phyloP scores from a whole-genome alignment of 2,113 vertebrate species.

The Tichodroma muraria region DNA sequence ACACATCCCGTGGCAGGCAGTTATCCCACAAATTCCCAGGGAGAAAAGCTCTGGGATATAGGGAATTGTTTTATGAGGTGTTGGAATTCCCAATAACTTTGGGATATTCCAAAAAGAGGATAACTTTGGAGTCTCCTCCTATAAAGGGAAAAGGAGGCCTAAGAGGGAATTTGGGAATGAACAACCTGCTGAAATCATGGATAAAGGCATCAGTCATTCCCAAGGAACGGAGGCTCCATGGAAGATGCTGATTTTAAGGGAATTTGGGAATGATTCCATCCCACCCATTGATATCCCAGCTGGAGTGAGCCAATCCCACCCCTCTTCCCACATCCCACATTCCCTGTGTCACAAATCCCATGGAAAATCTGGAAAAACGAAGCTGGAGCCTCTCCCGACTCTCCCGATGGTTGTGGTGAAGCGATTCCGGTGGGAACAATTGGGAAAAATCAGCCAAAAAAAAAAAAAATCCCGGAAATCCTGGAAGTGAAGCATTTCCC shows the following conservation, averaged over 20 bases:
- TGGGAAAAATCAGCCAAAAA: rapidly evolving
- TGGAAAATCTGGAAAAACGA: rapidly evolving
- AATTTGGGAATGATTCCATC: not conserved
- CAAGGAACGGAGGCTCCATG: not conserved
- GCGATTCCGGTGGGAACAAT: no score
- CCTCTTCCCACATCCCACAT: not conserved
- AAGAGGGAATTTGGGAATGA: not conserved
- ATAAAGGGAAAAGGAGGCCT: no score
- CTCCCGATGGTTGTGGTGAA: not conserved
- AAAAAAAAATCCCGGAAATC: not conserved
- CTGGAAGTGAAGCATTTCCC: not conserved
- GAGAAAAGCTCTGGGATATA: not conserved
- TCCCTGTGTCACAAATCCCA: not conserved
- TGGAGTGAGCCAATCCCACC: rapidly evolving
- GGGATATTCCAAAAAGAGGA: no score
- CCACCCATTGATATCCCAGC: not conserved
- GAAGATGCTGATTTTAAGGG: not conserved
- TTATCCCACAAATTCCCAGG: not conserved
- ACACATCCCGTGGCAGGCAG: not conserved
- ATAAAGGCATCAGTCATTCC: not conserved
- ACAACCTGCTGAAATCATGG: not conserved
- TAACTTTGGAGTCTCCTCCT: no score
- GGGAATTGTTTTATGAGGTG: rapidly evolving
- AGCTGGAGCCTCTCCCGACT: rapidly evolving
- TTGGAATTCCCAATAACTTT: not conserved